These are phyloP conservation scores for Leptoclinus maculatus DNA, from an alignment of 2,797 vertebrate genomes.

Conservation along the genomic window DNA sequence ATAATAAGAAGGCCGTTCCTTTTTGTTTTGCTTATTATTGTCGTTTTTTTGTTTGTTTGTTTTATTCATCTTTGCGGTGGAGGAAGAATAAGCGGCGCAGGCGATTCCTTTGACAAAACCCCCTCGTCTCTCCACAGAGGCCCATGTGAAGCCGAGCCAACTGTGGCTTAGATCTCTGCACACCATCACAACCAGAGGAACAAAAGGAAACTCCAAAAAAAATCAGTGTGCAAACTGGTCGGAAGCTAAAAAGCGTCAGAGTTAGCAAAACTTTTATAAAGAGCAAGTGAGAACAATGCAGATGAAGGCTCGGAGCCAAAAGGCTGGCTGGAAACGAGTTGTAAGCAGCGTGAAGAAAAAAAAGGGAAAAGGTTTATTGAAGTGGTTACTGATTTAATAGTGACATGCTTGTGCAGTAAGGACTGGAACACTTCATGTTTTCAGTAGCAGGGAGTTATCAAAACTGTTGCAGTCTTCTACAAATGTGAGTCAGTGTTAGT, in stretches of 20 bases:
- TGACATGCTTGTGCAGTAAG: constrained; percentile 16
- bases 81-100: constrained; percentile 68
- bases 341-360: constrained; percentile 16
- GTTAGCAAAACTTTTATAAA: constrained; percentile 68
- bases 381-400: constrained; percentile 43
- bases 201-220: constrained; percentile 60
- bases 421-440: constrained; percentile 8
- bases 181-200: constrained; percentile 71
- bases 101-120: constrained; percentile 77
- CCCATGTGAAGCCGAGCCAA: constrained; percentile 79
- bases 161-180: constrained; percentile 73
- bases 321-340: constrained; percentile 43
- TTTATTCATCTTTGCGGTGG: constrained; percentile 55
- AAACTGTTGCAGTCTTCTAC: constrained; percentile 3
- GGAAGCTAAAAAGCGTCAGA: constrained; percentile 65
- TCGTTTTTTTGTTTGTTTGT: background rate
- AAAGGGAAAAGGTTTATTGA: constrained; percentile 30
- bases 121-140: constrained; percentile 66
- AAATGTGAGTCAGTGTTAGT: background rate
- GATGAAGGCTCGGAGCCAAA: constrained; percentile 58
- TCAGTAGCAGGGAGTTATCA: constrained; percentile 1
- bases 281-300: constrained; percentile 60
- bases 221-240: constrained; percentile 56
- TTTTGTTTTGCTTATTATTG: constrained; percentile 56
- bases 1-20: constrained; percentile 74